Conservation (phyloP, 2,888 invertebrate genomes). For the Eueremaeus valkanovi region DNA sequence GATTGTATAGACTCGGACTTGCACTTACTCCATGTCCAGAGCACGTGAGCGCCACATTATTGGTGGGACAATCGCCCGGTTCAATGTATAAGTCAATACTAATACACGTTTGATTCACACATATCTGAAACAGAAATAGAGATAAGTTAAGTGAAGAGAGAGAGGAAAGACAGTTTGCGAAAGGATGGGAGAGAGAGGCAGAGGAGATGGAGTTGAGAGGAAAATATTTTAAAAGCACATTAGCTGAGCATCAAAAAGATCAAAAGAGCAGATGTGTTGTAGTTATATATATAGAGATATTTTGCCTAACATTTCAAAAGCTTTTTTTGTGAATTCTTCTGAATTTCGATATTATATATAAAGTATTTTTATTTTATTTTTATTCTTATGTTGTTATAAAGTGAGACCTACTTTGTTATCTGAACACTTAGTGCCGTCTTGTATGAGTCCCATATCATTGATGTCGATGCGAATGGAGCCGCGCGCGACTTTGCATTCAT, state of each 20-base stretch:
- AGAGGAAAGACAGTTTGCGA: too few species aligned
- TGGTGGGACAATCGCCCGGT: conserved; percentile 82
- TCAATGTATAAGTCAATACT: conserved; percentile 78
- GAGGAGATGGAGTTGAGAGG: neutral
- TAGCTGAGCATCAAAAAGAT: neutral
- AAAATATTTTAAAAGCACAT: conserved; percentile 21
- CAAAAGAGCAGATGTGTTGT: conserved; percentile 22
- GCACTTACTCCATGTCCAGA: conserved; percentile 91
- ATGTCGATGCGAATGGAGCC: conserved; percentile 64
- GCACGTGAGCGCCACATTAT: conserved; percentile 81
- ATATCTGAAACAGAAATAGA: conserved; percentile 59
- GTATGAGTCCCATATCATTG: conserved; percentile 78
- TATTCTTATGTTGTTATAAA: neutral
- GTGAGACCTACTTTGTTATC: conserved; percentile 65
- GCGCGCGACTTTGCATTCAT: conserved; percentile 79
- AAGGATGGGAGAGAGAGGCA: conserved; percentile 1
- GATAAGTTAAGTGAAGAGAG: neutral
- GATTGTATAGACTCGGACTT: neutral
- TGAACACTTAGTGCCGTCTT: conserved; percentile 90
- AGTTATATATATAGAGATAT: neutral
- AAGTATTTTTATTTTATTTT: neutral
- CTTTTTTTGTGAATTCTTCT: neutral
- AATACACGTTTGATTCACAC: conserved; percentile 88
- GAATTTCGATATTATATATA: neutral
- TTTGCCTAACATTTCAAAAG: neutral